A percentile compares a stretch with the other conserved stretches of the same genome.
These are phyloP conservation scores for Venturia canescens DNA, from an alignment of 1,140 invertebrate genomes.

Conservation along the genomic window DNA sequence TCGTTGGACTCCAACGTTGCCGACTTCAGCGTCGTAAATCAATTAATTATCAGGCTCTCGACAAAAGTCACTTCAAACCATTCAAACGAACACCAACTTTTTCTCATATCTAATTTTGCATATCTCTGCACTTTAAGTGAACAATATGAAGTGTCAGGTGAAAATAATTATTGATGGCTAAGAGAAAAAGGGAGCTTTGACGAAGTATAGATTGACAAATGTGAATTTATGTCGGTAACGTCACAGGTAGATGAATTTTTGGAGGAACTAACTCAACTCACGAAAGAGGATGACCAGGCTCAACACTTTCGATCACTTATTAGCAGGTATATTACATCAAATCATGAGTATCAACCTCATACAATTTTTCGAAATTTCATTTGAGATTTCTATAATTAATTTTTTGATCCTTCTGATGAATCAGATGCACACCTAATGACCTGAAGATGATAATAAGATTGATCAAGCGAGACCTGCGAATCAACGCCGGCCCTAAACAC, in stretches of 20 bases:
- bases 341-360: background rate
- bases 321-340: slow-evolving; percentile 73
- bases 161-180: no score
- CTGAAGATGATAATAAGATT: slow-evolving; percentile 91
- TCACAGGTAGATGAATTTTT: slow-evolving; percentile 85
- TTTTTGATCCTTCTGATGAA: slow-evolving; percentile 56
- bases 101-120: no score
- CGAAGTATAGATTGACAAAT: background rate
- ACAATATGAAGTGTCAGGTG: no score
- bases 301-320: slow-evolving; percentile 86
- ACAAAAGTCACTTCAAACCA: no score
- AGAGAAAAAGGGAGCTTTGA: no score
- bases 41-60: no score
- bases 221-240: background rate
- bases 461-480: slow-evolving; percentile 93
- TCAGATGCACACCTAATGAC: slow-evolving; percentile 89
- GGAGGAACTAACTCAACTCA: slow-evolving; percentile 84
- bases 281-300: slow-evolving; percentile 92
- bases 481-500: slow-evolving; percentile 94
- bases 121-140: no score
- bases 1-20: no score
- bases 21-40: no score
- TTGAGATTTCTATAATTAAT: slow-evolving; percentile 24
- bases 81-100: no score
- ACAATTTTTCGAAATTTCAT: background rate